phyloP scores from a whole-genome alignment of 2,888 invertebrate species.

The Arenicola marina region DNA sequence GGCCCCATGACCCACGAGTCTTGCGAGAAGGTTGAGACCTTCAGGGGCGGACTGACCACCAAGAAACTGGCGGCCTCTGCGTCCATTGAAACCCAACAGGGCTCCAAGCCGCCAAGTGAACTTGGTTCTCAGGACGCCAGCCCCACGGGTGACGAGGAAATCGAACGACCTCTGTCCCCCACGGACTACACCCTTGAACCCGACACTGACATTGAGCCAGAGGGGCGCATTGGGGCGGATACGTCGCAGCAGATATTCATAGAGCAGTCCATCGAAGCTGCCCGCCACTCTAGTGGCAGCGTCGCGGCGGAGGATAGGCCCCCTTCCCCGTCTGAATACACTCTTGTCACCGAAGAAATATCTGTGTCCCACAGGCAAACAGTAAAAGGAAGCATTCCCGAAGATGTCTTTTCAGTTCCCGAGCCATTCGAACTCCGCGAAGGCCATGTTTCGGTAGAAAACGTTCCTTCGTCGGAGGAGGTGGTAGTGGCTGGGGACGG shows the following conservation, averaged over 20 bases:
- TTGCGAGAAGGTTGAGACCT: no score
- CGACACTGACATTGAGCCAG: constrained; percentile 38
- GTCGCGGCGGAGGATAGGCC: constrained; percentile 41
- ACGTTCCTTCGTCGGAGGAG: not conserved
- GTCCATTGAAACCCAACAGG: not conserved
- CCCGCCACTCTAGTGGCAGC: constrained; percentile 14
- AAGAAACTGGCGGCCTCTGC: no score
- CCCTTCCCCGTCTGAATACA: constrained; percentile 57
- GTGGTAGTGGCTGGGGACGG: no score
- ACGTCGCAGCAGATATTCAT: constrained; percentile 54
- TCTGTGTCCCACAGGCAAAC: not conserved
- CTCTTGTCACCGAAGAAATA: constrained; percentile 38
- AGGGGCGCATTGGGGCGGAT: constrained; percentile 46
- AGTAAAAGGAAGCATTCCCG: constrained; percentile 12
- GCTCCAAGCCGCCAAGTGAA: constrained; percentile 40
- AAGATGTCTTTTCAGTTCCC: constrained; percentile 21
- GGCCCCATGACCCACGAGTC: not conserved
- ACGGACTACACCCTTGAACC: constrained; percentile 49
- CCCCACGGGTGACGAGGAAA: constrained; percentile 1
- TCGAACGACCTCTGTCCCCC: constrained; percentile 47
- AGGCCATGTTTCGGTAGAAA: not conserved
- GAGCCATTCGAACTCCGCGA: constrained; percentile 13
- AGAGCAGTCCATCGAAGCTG: constrained; percentile 45
- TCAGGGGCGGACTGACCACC: no score
- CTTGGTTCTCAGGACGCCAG: constrained; percentile 12